Percentiles rank a stretch among this genome's conserved stretches.
phyloP scores from a whole-genome alignment of 2,888 invertebrate genomes.

The Melanotus villosus region DNA sequence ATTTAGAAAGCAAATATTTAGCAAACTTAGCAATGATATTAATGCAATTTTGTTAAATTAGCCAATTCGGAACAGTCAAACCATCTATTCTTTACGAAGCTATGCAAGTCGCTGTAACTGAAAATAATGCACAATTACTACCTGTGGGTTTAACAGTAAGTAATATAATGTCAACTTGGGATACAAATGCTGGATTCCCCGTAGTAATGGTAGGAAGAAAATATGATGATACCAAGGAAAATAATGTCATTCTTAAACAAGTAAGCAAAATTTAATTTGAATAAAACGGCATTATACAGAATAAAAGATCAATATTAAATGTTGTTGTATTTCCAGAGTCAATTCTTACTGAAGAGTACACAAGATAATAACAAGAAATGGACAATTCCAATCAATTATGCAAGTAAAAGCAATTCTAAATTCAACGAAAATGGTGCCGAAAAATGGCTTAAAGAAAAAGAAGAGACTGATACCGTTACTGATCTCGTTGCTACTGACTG shows the following conservation, averaged over 20 bases:
- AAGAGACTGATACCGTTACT: slow-evolving; percentile 63
- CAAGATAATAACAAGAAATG: slow-evolving; percentile 60
- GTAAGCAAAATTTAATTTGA: too few species aligned
- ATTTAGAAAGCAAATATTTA: too few species aligned
- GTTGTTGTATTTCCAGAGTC: slow-evolving; percentile 1
- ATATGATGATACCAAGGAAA: slow-evolving; percentile 9
- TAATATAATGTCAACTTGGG: slow-evolving; percentile 33
- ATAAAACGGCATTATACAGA: too few species aligned
- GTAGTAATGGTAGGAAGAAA: slow-evolving; percentile 32
- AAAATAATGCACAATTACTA: neutral
- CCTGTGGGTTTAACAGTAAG: slow-evolving; percentile 13
- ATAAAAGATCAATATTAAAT: neutral
- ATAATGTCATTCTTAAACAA: slow-evolving; percentile 12
- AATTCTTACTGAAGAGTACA: slow-evolving; percentile 18
- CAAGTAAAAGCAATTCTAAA: slow-evolving; percentile 61
- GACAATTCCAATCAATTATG: slow-evolving; percentile 72
- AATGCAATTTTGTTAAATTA: too few species aligned
- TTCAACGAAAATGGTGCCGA: slow-evolving; percentile 70
- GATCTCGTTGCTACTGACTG: slow-evolving; percentile 65
- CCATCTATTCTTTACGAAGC: slow-evolving; percentile 24
- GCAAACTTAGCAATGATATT: too few species aligned
- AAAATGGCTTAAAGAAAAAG: slow-evolving; percentile 67
- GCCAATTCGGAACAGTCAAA: neutral
- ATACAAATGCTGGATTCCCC: slow-evolving; percentile 28
- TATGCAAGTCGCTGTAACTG: slow-evolving; percentile 18